Conservation (phyloP, 2,797 vertebrate species). For the Centroberyx gerrardi region DNA sequence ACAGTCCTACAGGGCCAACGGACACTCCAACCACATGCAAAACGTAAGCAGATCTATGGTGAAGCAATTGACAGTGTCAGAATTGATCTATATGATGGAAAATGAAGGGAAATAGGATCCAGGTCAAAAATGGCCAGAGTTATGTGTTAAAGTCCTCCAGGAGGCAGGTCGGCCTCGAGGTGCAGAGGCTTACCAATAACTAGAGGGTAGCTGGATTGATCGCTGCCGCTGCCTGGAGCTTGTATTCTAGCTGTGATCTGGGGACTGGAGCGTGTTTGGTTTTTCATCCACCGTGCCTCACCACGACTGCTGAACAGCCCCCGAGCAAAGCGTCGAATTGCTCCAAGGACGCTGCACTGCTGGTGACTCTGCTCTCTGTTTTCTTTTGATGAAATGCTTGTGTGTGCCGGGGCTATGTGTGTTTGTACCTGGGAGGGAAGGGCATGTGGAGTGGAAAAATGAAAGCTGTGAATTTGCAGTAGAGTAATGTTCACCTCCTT, state of each 20-base stretch:
- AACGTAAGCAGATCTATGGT: neutral
- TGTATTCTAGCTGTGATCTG: conserved; percentile 35
- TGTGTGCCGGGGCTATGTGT: neutral
- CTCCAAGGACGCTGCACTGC: conserved; percentile 2
- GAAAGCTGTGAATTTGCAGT: conserved; percentile 6
- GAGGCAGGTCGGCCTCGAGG: conserved; percentile 26
- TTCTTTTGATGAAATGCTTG: conserved; percentile 15
- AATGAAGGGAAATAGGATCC: conserved; percentile 6
- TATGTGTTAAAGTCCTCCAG: conserved; percentile 30
- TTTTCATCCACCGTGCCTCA: conserved; percentile 24
- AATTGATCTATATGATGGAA: neutral
- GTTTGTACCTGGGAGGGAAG: neutral
- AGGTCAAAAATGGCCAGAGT: neutral
- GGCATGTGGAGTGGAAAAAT: neutral
- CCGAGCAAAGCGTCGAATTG: conserved; percentile 8
- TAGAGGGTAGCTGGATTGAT: conserved; percentile 47
- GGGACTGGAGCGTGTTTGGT: conserved; percentile 16
- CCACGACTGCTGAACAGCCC: conserved; percentile 23
- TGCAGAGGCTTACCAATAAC: conserved; percentile 42
- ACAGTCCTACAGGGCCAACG: too few relatives aligned
- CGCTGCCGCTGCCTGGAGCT: conserved; percentile 17
- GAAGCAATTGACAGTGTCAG: neutral
- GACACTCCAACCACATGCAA: too few relatives aligned
- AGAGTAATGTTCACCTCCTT: too few relatives aligned
- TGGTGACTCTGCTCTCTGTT: conserved; percentile 3